phyloP scores from a whole-genome alignment of 2,888 invertebrate genomes.

The Hydrotaea diabolus region DNA sequence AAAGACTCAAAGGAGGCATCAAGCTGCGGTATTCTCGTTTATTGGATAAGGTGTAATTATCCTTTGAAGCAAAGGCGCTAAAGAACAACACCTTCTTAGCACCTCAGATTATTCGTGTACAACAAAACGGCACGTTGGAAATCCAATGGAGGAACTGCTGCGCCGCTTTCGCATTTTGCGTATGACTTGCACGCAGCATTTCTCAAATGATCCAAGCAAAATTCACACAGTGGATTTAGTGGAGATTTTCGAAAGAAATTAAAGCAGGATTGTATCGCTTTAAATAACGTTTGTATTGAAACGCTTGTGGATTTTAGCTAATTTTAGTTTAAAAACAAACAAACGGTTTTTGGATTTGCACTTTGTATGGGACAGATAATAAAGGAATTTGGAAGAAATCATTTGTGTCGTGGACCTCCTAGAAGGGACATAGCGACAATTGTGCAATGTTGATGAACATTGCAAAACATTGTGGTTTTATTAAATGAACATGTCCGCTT shows the following conservation, averaged over 20 bases:
- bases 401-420: neutral
- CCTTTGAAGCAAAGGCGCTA: conserved; percentile 75
- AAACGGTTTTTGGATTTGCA: neutral
- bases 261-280: neutral
- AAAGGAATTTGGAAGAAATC: neutral
- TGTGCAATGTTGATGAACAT: no score
- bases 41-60: conserved; percentile 76
- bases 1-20: conserved; percentile 59
- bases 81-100: conserved; percentile 79
- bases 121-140: conserved; percentile 15
- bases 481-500: no score
- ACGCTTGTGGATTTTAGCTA: neutral
- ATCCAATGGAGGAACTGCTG: conserved; percentile 6
- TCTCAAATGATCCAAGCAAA: neutral
- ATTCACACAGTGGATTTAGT: conserved; percentile 22
- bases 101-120: conserved; percentile 68
- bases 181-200: neutral
- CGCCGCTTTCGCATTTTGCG: neutral
- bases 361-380: neutral
- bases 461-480: no score
- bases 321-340: neutral
- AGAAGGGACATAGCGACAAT: no score
- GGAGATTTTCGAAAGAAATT: neutral
- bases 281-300: neutral
- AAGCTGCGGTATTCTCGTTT: conserved; percentile 69